phyloP scores from a whole-genome alignment of 2,888 invertebrate genomes.

The Chrysomela aeneicollis region DNA sequence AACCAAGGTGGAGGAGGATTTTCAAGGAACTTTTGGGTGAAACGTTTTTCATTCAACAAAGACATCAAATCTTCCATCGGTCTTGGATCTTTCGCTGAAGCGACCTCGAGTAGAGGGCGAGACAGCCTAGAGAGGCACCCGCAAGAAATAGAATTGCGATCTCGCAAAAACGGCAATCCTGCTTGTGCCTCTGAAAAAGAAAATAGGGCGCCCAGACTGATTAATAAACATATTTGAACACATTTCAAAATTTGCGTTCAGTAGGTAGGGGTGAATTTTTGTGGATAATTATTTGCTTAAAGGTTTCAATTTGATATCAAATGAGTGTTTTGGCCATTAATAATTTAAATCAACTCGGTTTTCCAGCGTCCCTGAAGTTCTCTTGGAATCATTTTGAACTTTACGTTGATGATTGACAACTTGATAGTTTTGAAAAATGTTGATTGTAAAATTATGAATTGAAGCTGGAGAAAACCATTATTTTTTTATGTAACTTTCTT shows the following conservation, averaged over 20 bases:
- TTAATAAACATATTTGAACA: conserved; percentile 51
- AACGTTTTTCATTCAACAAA: conserved; percentile 9
- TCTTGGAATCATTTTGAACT: too few species aligned
- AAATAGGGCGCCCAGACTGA: conserved; percentile 65
- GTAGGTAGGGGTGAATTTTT: too few species aligned
- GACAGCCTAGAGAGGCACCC: conserved; percentile 59
- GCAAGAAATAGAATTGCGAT: conserved; percentile 59
- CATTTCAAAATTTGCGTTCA: too few species aligned
- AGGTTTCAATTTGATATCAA: neutral
- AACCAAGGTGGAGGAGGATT: too few species aligned
- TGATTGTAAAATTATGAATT: too few species aligned
- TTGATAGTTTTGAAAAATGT: too few species aligned
- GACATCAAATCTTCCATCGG: conserved; percentile 58
- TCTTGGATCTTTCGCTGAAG: conserved; percentile 47
- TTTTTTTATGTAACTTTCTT: too few species aligned
- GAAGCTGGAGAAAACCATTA: too few species aligned
- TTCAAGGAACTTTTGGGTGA: conserved; percentile 16
- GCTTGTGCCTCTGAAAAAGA: conserved; percentile 88
- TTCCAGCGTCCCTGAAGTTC: neutral
- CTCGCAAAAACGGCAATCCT: conserved; percentile 67
- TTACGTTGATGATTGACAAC: too few species aligned
- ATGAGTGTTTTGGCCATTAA: neutral
- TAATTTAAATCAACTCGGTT: neutral
- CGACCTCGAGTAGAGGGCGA: conserved; percentile 44
- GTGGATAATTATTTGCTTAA: neutral